Conservation (phyloP, 2,113 vertebrate species). For the Macaca nemestrina region DNA sequence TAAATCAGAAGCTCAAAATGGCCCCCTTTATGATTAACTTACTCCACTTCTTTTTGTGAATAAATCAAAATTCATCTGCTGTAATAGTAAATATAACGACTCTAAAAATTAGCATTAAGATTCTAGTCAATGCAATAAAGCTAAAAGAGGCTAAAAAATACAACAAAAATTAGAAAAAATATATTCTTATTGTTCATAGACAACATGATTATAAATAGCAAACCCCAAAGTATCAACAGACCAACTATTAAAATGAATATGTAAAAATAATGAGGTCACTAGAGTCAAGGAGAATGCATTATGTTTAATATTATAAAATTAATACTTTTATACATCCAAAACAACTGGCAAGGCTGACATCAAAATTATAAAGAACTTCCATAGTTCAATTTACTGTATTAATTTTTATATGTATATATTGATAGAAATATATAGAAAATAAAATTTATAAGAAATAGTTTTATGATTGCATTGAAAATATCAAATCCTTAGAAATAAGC, state of each 20-base stretch:
- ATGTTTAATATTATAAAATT: neutral
- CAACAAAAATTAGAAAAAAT: neutral
- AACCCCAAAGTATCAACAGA: neutral
- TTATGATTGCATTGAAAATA: neutral
- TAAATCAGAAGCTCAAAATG: neutral
- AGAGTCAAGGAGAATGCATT: neutral
- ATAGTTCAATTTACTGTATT: neutral
- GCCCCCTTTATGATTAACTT: neutral
- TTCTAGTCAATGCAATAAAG: neutral
- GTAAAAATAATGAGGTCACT: neutral
- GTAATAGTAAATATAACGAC: neutral
- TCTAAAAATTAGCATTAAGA: neutral
- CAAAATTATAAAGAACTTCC: too few species aligned
- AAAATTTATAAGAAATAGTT: neutral
- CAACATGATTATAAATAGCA: neutral
- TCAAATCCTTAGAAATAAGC: neutral
- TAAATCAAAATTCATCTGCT: slow-evolving; percentile 1
- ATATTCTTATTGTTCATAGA: neutral
- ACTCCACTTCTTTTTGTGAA: neutral
- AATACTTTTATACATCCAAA: neutral
- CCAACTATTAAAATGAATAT: neutral
- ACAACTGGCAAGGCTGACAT: neutral
- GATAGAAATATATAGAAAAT: neutral
- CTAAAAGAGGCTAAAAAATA: neutral
- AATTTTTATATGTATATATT: neutral